These are phyloP conservation scores for Pseudomyrmex gracilis DNA, from an alignment of 1,140 invertebrate genomes.

Conservation along the genomic window DNA sequence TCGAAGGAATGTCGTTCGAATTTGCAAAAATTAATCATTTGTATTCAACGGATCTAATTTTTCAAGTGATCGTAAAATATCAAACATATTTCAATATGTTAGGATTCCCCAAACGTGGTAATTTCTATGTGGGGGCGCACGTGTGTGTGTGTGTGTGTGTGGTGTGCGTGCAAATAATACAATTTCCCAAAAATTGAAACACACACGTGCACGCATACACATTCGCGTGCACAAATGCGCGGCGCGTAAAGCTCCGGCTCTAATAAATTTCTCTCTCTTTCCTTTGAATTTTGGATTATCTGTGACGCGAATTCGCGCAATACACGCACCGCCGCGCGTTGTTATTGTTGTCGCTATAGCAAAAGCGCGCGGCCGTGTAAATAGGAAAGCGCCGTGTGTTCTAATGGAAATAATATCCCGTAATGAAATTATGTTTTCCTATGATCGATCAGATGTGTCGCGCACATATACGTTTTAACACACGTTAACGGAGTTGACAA, in stretches of 20 bases:
- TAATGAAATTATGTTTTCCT: conserved; percentile 59
- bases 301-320: conserved; percentile 9
- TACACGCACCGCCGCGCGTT: conserved; percentile 5
- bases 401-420: conserved; percentile 60
- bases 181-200: conserved; percentile 41
- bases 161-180: too few species aligned
- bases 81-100: background rate
- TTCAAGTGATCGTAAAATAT: background rate
- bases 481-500: conserved; percentile 36
- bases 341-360: conserved; percentile 37
- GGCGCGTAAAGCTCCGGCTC: conserved; percentile 1
- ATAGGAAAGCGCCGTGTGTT: conserved; percentile 42
- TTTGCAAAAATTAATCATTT: conserved; percentile 1
- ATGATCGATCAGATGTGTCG: conserved; percentile 46
- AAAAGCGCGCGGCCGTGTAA: conserved; percentile 32
- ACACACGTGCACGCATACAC: background rate
- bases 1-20: background rate
- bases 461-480: background rate
- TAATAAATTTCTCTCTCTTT: conserved; percentile 45
- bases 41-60: background rate
- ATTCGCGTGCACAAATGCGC: background rate
- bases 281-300: conserved; percentile 57
- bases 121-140: too few species aligned
- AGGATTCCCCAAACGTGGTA: background rate
- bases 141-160: too few species aligned